These are phyloP conservation scores for Ophion ventricosus DNA, from an alignment of 2,888 invertebrate genomes.

Conservation along the genomic window DNA sequence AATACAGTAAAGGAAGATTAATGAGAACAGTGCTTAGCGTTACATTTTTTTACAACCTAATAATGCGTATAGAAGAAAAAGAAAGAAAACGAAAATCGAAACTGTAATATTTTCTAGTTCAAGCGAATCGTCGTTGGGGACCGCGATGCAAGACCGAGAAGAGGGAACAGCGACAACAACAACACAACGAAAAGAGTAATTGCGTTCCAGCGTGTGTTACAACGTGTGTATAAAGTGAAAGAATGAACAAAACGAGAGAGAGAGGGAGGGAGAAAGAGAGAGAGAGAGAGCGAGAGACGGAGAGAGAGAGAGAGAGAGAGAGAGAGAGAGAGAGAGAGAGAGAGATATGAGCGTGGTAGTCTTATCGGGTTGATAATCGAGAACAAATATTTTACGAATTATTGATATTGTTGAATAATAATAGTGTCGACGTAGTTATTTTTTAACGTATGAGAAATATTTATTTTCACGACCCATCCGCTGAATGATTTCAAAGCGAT, in stretches of 20 bases:
- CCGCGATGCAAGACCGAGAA: conserved; percentile 53
- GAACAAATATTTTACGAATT: conserved; percentile 55
- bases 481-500: conserved; percentile 39
- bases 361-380: conserved; percentile 57
- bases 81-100: conserved; percentile 20
- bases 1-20: conserved; percentile 29
- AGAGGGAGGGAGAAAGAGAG: too few relatives aligned
- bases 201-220: conserved; percentile 1
- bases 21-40: conserved; percentile 44
- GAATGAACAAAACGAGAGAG: conserved; percentile 10
- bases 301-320: conserved; percentile 10
- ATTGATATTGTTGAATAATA: conserved; percentile 63
- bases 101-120: conserved; percentile 44
- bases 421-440: conserved; percentile 53
- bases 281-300: conserved; percentile 21
- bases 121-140: conserved; percentile 38
- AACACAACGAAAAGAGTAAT: conserved; percentile 12
- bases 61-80: conserved; percentile 26
- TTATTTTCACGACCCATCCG: conserved; percentile 52
- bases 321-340: conserved; percentile 3
- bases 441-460: conserved; percentile 43
- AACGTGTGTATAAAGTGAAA: conserved; percentile 23
- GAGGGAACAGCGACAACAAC: background rate
- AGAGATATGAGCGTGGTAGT: conserved; percentile 39
- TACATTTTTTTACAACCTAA: conserved; percentile 61